phyloP scores from a whole-genome alignment of 2,797 vertebrate genomes.

The Catostomus latipinnis region DNA sequence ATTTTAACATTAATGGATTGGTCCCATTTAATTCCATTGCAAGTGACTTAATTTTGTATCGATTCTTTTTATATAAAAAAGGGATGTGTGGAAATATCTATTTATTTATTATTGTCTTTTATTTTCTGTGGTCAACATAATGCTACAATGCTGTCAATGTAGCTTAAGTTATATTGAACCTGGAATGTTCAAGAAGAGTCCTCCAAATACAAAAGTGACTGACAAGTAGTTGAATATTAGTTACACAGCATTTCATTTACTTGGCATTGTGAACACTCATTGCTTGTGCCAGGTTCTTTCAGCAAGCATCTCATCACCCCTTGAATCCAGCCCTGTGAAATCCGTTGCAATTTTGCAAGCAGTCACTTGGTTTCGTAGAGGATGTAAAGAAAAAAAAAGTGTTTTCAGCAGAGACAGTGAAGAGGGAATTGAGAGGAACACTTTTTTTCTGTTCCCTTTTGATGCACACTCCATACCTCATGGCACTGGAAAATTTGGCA shows the following conservation, averaged over 20 bases:
- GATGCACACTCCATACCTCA: constrained; percentile 74
- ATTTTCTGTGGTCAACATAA: no score
- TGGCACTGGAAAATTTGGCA: constrained; percentile 39
- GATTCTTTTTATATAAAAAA: no score
- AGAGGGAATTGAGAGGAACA: neutral
- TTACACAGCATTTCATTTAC: constrained; percentile 80
- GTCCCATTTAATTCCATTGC: no score
- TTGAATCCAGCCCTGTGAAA: constrained; percentile 72
- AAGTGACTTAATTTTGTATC: no score
- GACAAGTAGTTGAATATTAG: constrained; percentile 86
- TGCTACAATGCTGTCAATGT: no score
- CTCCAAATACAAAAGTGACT: constrained; percentile 68
- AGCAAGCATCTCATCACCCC: constrained; percentile 70
- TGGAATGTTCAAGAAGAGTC: constrained; percentile 75
- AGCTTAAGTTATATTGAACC: no score
- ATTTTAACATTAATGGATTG: no score
- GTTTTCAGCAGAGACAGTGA: constrained; percentile 5
- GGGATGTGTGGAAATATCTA: no score
- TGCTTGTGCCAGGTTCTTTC: constrained; percentile 77
- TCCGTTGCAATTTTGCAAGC: constrained; percentile 72
- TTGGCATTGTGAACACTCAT: constrained; percentile 84
- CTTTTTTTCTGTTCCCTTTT: constrained; percentile 60
- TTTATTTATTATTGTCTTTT: no score
- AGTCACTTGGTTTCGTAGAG: constrained; percentile 63
- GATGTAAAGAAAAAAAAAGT: constrained; percentile 3